Evolutionary conservation across 2,113 vertebrate species (phyloP), one percentile per base, ranked within the genome.

Genomic region (Gymnorhina tibicen): DNA sequence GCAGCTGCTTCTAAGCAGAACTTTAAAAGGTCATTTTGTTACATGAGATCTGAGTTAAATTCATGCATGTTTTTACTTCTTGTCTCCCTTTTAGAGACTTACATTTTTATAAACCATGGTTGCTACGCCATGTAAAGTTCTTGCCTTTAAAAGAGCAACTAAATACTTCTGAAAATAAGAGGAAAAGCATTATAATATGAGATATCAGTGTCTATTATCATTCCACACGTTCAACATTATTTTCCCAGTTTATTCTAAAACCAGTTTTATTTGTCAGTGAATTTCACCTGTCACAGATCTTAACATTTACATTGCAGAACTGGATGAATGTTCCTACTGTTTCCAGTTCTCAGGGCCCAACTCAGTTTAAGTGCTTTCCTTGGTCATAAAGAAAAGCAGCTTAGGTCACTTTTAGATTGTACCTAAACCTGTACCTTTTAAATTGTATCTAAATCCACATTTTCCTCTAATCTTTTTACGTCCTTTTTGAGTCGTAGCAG

Each of bases 401-500:
- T 7, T 49, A n/a, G 46, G 53, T 86, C 35, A 37, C 17, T 73
- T 90, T 42, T 42, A 56, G 66, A 80, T 84, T 83, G 49, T 91
- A 42, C 55, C 33, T 60, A 60, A 76, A 89, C 22, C 11, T 68
- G 28, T 52, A 37, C 27, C 22, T 84, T 91, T 64, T 55, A 64
- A 76, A 82, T 78, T 79, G 35, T 85, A 47, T 64, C 35, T 52
- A 62, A 83, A 58, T n/a, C 26, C 20, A 8, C 10, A 2, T 64
- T 85, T 87, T 58, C 16, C 76, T 95, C 95, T 92, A 50, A 82
- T 93, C 52, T 90, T 95, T 95, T 95, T 74, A 42, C 63, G 47
- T 24, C 7, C 74, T 16, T 44, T 80, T 89, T 93, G 26, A 67
- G 76, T 92, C 91, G 30, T 85, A 70, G 56, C 77, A 95, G 59